Evolutionary conservation across 1,140 invertebrate genomes (phyloP).

Genomic region (Drosophila kikkawai): DNA sequence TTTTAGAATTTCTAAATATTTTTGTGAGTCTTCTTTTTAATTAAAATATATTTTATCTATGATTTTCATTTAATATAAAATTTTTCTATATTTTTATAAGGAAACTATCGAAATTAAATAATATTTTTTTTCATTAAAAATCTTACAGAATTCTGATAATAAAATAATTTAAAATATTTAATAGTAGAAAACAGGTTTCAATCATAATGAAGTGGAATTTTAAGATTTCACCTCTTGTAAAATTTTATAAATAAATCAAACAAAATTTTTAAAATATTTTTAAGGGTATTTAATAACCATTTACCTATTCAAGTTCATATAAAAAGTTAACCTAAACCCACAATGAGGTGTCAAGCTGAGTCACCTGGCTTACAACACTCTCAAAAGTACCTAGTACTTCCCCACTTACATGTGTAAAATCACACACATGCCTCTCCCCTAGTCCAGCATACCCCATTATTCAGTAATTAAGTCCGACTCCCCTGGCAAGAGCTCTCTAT

Average conservation of each 20-base stretch:
- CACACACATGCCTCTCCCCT: background rate
- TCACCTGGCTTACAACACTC: background rate
- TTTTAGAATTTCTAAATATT: too few relatives aligned
- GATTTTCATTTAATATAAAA: too few relatives aligned
- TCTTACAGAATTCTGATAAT: too few relatives aligned
- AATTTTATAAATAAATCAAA: background rate
- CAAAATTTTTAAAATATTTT: background rate
- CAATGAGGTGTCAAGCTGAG: conserved; percentile 13
- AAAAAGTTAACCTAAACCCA: background rate
- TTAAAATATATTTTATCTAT: too few relatives aligned
- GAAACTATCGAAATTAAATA: too few relatives aligned
- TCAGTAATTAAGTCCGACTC: conserved; percentile 3
- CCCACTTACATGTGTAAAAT: background rate
- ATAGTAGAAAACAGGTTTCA: background rate
- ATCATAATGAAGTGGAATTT: fast-evolving
- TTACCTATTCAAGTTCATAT: too few relatives aligned
- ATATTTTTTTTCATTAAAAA: too few relatives aligned
- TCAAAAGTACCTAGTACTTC: background rate
- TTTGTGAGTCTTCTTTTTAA: too few relatives aligned
- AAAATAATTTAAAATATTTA: background rate
- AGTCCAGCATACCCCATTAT: conserved; percentile 25
- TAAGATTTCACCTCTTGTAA: background rate
- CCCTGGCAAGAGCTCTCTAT: conserved; percentile 9
- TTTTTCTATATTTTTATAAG: too few relatives aligned
- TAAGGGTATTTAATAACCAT: background rate